phyloP scores from a whole-genome alignment of 2,888 invertebrate genomes.

The Heliconius ismenius region DNA sequence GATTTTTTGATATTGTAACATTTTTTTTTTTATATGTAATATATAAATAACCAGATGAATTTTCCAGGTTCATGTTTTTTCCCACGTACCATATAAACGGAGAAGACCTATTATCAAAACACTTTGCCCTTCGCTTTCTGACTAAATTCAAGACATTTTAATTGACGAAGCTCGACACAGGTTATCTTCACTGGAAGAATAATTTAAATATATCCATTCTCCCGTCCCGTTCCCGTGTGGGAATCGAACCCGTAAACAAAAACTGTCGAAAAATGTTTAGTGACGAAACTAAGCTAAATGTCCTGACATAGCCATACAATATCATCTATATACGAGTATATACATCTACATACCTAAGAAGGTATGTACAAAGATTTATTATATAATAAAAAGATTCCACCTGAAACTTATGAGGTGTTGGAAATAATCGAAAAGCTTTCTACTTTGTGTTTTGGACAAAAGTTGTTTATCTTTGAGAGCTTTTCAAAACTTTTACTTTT shows the following conservation, averaged over 20 bases:
- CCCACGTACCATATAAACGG: background rate
- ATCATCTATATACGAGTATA: no score
- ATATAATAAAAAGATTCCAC: background rate
- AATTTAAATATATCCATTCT: background rate
- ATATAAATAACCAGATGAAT: background rate
- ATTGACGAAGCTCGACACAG: background rate
- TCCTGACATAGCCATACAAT: no score
- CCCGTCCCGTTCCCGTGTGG: background rate
- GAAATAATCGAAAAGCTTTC: constrained; percentile 12
- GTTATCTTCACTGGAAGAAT: background rate
- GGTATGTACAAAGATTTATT: background rate
- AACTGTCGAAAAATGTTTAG: background rate
- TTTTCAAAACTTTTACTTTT: constrained; percentile 15
- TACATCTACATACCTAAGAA: background rate
- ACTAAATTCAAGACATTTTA: background rate
- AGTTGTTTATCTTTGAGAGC: constrained; percentile 13
- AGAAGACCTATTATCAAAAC: background rate
- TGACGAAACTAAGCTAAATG: background rate
- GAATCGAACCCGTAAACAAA: background rate
- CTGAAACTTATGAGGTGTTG: background rate
- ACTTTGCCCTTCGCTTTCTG: background rate
- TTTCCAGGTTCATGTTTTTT: background rate
- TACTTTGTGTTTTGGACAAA: constrained; percentile 8
- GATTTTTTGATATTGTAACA: no score
- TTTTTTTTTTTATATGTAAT: no score